A percentile compares a stretch with the other conserved stretches of the same genome.
Evolutionary conservation across 2,113 vertebrate genomes (phyloP).

Genomic region (Ctenodactylus gundi): DNA sequence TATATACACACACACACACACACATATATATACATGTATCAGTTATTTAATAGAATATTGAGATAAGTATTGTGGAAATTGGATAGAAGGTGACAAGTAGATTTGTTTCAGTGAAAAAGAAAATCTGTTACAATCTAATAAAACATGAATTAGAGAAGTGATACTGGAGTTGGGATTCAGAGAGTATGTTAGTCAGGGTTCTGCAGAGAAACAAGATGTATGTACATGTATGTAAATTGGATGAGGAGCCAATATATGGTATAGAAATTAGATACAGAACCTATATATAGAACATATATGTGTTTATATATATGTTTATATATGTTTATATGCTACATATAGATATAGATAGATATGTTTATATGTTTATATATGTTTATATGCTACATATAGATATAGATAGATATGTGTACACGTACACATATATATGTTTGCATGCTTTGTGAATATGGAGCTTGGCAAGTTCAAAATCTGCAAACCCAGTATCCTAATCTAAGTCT

Average conservation of each 20-base stretch:
- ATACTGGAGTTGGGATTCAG: neutral
- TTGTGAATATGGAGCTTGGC: neutral
- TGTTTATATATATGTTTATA: neutral
- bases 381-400: too few species aligned
- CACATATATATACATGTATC: neutral
- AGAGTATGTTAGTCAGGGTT: neutral
- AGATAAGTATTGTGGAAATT: neutral
- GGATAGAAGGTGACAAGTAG: neutral
- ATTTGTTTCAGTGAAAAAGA: neutral
- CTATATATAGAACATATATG: neutral
- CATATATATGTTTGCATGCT: too few species aligned
- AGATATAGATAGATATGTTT: too few species aligned
- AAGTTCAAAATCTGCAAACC: neutral
- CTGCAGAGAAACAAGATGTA: neutral
- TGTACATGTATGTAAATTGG: neutral
- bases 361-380: neutral
- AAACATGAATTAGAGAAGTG: slow-evolving; percentile 1
- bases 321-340: too few species aligned
- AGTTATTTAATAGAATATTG: slow-evolving; percentile 44
- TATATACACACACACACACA: too few species aligned
- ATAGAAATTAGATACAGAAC: too few species aligned
- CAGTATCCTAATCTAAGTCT: neutral
- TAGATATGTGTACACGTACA: neutral
- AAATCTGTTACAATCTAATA: neutral
- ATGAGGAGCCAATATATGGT: too few species aligned